Evolutionary conservation across 2,888 invertebrate species (phyloP).

Genomic region (Pammene fasciana): DNA sequence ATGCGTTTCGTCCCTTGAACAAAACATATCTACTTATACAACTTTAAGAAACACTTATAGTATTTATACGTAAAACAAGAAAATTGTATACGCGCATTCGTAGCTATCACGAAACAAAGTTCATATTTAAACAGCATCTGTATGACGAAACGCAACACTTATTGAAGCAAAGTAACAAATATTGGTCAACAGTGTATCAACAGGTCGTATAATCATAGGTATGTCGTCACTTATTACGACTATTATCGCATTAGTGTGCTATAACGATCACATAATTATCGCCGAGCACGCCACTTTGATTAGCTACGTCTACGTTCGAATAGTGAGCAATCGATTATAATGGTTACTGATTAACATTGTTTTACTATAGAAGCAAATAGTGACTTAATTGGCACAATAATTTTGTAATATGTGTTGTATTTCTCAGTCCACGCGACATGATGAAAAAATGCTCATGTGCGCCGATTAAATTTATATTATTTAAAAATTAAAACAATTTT

Average conservation of each 20-base stretch:
- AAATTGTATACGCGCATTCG: no score
- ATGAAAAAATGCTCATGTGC: no score
- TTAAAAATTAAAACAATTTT: no score
- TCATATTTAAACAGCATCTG: no score
- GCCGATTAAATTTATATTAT: no score
- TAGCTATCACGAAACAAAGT: no score
- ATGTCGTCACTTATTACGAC: constrained; percentile 38
- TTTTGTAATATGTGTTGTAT: background rate
- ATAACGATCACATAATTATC: constrained; percentile 39
- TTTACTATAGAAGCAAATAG: constrained; percentile 8
- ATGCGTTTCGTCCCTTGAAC: no score
- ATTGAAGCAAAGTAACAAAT: constrained; percentile 1
- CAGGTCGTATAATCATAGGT: constrained; percentile 23
- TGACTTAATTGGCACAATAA: background rate
- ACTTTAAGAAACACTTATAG: no score
- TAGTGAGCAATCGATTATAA: constrained; percentile 14
- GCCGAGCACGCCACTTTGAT: constrained; percentile 30
- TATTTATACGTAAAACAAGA: no score
- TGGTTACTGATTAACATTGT: constrained; percentile 22
- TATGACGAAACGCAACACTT: background rate
- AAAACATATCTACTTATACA: no score
- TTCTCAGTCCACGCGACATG: no score
- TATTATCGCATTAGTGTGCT: constrained; percentile 38
- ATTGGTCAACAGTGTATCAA: constrained; percentile 30
- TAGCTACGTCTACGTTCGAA: constrained; percentile 30